Evolutionary conservation across 2,888 invertebrate genomes (phyloP), one percentile per base, ranked within the genome.

Genomic region (Melipona beecheii): DNA sequence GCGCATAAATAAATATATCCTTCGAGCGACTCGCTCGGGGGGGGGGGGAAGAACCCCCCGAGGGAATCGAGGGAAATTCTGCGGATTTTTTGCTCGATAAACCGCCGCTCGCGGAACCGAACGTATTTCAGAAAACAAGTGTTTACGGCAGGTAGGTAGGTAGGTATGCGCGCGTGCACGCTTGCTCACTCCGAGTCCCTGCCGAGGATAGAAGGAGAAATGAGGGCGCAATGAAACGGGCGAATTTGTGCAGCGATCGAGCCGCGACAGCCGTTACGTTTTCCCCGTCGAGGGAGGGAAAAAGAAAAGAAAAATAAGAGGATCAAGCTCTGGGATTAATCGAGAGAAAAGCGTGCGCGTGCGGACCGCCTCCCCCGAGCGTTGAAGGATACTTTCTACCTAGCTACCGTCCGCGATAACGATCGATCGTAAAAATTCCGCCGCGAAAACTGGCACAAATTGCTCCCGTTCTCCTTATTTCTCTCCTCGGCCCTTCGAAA

Each of bases 1-100:
- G 87, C 84, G 84, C 83, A 86, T 89, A 90, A 89, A 89, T 90
- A 87, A 85, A 84, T 88, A 75, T 74, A 84, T 84, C 81, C 84
- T 84, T 77, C 52, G 64, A 75, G 82, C 81, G 79, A 80, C 83
- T 81, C 73, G 77, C 71, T 65, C 69, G 56, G 56, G 49, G 43
- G 74, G 27, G 9, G 56, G 56, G 49, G 43, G 74, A 31, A 36
- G 9, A 11, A 43, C 1, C 56, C n/a, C 75, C 70, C 21, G 31
- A 54, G 62, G 60, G 80, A 70, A 77, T 83, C 64, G 73, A 52
- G 78, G 84, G 82, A 88, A 87, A 87, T 86, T 86, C 88, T 82
- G 87, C 87, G 70, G 75, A 72, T 66, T 58, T 75, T 21, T 75
- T 60, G 21, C 15, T 56, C 75, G 78, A 62, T 58, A 52, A 64